phyloP scores from a whole-genome alignment of 2,888 invertebrate species.

The Cacoxenus indagator region DNA sequence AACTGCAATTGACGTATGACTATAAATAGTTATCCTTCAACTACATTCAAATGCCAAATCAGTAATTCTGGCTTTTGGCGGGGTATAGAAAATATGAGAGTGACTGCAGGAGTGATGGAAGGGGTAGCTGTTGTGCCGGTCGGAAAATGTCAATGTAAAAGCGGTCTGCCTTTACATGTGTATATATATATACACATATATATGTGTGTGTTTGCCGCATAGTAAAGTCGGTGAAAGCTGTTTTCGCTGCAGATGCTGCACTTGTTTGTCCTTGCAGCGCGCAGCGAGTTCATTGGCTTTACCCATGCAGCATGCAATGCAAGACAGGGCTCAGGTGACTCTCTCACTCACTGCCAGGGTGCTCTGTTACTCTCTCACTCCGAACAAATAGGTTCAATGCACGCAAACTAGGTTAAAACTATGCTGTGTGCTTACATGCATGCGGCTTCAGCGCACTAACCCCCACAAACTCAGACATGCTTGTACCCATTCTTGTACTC shows the following conservation, averaged over 20 bases:
- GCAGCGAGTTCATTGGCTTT: constrained; percentile 50
- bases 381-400: constrained; percentile 42
- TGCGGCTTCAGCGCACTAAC: neutral
- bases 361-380: neutral
- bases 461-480: neutral
- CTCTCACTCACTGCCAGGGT: neutral
- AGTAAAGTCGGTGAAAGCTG: constrained; percentile 37
- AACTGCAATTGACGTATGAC: neutral
- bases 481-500: neutral
- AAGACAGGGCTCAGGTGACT: neutral
- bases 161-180: neutral
- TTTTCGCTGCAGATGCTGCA: neutral
- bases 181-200: constrained; percentile 22
- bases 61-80: constrained; percentile 24
- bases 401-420: constrained; percentile 53
- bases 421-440: neutral
- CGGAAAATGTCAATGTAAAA: constrained; percentile 29
- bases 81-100: neutral
- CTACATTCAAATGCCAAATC: constrained; percentile 52
- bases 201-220: constrained; percentile 27
- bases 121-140: constrained; percentile 24
- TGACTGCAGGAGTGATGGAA: neutral
- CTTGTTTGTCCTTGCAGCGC: constrained; percentile 48
- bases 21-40: constrained; percentile 47
- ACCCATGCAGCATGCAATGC: neutral